phyloP scores from a whole-genome alignment of 1,140 invertebrate genomes.

The Dinoponera quadriceps region DNA sequence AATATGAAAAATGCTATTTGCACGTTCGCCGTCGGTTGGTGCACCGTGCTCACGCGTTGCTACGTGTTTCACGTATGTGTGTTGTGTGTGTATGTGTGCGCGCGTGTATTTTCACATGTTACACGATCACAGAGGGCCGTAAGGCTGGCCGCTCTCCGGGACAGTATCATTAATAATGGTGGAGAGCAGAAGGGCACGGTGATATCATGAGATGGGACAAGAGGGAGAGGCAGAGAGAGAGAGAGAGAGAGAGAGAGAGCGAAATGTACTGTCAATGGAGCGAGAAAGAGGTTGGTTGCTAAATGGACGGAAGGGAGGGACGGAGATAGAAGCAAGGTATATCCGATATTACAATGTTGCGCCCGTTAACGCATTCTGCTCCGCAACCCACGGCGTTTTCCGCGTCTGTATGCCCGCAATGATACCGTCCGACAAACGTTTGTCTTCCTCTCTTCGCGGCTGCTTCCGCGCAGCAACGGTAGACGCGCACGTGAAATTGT shows the following conservation, averaged over 20 bases:
- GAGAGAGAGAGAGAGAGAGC: conserved; percentile 27
- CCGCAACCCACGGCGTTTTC: conserved; percentile 56
- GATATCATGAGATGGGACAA: conserved; percentile 6
- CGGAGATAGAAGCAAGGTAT: conserved; percentile 21
- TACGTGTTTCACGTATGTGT: not conserved
- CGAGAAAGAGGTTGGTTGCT: conserved; percentile 2
- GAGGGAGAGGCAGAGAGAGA: conserved; percentile 1
- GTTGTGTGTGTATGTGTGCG: not conserved
- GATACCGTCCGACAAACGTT: conserved; percentile 59
- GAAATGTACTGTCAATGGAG: conserved; percentile 35
- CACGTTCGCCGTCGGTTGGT: not conserved
- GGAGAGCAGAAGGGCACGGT: conserved; percentile 3
- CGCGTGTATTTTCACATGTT: conserved; percentile 22
- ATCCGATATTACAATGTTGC: conserved; percentile 58
- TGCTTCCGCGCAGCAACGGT: not conserved
- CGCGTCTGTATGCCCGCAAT: conserved; percentile 32
- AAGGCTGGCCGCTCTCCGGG: conserved; percentile 25
- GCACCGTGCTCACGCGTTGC: not conserved
- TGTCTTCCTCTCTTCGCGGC: conserved; percentile 44
- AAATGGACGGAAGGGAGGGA: not conserved
- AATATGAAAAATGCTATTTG: conserved; percentile 20
- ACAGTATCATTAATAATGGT: conserved; percentile 69
- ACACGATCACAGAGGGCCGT: conserved; percentile 1
- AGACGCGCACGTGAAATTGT: conserved; percentile 9
- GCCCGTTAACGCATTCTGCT: conserved; percentile 66